Conservation (phyloP, 2,888 invertebrate genomes). For the Opisthograptis luteolata region DNA sequence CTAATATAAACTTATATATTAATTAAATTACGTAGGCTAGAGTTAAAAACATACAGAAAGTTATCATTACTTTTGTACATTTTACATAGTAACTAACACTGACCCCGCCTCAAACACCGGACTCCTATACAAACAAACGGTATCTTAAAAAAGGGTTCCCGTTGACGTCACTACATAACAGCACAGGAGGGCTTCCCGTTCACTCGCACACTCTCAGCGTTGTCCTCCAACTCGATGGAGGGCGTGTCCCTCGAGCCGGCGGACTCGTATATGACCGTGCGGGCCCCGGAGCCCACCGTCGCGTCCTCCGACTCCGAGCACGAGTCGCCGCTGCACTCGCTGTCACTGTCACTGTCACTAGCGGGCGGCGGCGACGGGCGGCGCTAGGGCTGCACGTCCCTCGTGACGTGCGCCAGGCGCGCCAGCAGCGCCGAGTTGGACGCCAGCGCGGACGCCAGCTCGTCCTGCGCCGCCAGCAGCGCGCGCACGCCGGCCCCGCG, state of each 20-base stretch:
- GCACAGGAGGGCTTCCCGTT: conserved; percentile 10
- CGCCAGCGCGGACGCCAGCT: conserved; percentile 48
- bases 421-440: conserved; percentile 55
- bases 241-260: conserved; percentile 4
- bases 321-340: not conserved
- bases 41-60: too few relatives aligned
- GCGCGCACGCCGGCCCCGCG: conserved; percentile 60
- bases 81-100: too few relatives aligned
- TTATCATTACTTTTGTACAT: too few relatives aligned
- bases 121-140: too few relatives aligned
- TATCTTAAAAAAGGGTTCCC: too few relatives aligned
- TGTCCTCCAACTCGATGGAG: not conserved
- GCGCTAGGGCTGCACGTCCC: conserved; percentile 42
- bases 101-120: too few relatives aligned
- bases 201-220: not conserved
- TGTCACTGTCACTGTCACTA: not conserved
- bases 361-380: not conserved
- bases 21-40: too few relatives aligned
- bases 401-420: conserved; percentile 35
- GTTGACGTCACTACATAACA: too few relatives aligned
- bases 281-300: conserved; percentile 10
- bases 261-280: conserved; percentile 47
- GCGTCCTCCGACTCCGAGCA: not conserved
- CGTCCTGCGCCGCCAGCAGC: conserved; percentile 62
- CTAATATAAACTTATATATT: too few relatives aligned